These are phyloP conservation scores for Parapristionchus giblindavisi DNA, from an alignment of 2,888 invertebrate genomes.

Conservation along the genomic window DNA sequence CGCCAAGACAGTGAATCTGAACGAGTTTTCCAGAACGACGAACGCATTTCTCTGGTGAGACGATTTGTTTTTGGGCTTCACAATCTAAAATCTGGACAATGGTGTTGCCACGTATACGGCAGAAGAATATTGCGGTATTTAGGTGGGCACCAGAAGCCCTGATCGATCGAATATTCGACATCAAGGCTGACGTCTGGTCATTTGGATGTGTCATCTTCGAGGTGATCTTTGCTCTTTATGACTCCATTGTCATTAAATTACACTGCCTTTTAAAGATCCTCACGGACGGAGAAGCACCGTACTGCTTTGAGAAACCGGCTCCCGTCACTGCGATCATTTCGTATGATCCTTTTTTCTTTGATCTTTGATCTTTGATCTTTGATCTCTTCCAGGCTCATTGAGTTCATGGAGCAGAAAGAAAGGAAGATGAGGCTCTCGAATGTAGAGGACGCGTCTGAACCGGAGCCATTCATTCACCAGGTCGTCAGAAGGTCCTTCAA, in stretches of 20 bases:
- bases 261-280: neutral
- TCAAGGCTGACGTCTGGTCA: constrained; percentile 37
- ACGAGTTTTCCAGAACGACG: constrained; percentile 3
- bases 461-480: constrained; percentile 27
- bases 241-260: constrained; percentile 6
- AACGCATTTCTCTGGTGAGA: constrained; percentile 21
- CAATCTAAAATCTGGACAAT: no score
- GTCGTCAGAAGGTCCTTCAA: constrained; percentile 11
- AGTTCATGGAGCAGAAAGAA: constrained; percentile 24
- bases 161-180: constrained; percentile 33
- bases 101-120: no score
- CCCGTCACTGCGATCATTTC: no score
- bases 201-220: constrained; percentile 38
- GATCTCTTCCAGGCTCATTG: neutral
- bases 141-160: constrained; percentile 39
- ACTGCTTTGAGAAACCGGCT: constrained; percentile 32
- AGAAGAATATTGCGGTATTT: no score
- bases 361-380: constrained; percentile 9
- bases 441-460: no score
- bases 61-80: no score
- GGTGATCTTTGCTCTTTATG: neutral
- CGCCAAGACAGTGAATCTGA: constrained; percentile 16
- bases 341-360: constrained; percentile 7
- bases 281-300: constrained; percentile 22
- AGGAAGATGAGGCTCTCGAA: constrained; percentile 28